phyloP scores from a whole-genome alignment of 1,140 invertebrate genomes.

The Drosophila azteca region DNA sequence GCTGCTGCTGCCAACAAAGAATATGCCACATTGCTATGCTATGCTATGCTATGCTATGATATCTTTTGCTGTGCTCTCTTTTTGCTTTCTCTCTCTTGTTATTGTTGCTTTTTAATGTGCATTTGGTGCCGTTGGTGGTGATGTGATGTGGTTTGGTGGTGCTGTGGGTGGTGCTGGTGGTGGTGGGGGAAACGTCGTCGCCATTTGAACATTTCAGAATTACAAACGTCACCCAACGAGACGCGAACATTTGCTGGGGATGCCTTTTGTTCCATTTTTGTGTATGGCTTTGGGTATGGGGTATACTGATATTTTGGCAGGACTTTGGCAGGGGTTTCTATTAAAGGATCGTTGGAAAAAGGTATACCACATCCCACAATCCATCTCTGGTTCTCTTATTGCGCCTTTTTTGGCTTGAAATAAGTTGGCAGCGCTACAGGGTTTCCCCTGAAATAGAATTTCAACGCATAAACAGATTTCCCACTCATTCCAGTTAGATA shows the following conservation, averaged over 20 bases:
- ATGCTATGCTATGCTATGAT: constrained; percentile 16
- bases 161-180: background rate
- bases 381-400: too few species aligned
- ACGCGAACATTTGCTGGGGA: constrained; percentile 12
- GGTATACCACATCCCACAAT: too few species aligned
- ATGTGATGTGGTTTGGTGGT: background rate
- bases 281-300: background rate
- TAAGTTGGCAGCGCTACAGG: background rate
- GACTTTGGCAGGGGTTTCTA: too few species aligned
- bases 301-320: background rate
- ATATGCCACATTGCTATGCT: constrained; percentile 48
- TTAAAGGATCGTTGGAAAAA: too few species aligned
- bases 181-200: constrained; percentile 20
- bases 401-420: background rate
- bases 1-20: constrained; percentile 45
- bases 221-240: constrained; percentile 63
- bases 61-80: constrained; percentile 21
- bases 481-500: background rate
- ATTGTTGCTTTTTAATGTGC: constrained; percentile 78
- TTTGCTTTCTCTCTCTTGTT: constrained; percentile 19
- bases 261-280: constrained; percentile 9
- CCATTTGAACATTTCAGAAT: constrained; percentile 61
- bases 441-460: too few species aligned
- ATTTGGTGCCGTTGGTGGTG: constrained; percentile 56
- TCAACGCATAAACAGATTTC: too few species aligned